Percentiles rank a stretch among this genome's conserved stretches.
Conservation (phyloP, 2,888 invertebrate species). For the Chesias legatella region DNA sequence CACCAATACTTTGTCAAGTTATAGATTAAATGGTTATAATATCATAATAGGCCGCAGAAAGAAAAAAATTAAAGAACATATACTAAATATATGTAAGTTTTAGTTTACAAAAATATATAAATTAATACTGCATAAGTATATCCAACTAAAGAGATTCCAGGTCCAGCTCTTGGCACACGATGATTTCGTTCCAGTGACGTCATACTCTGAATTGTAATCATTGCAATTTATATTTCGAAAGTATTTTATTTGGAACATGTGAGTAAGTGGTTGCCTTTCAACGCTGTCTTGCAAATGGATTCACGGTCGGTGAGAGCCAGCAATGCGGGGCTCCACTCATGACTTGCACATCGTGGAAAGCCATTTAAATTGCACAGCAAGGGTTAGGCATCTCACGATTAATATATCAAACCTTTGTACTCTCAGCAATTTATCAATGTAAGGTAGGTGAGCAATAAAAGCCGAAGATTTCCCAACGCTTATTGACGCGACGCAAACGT, state of each 20-base stretch:
- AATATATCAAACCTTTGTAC: constrained; percentile 22
- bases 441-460: constrained; percentile 7
- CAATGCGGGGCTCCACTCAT: constrained; percentile 40
- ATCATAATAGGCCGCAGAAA: too few relatives aligned
- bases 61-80: too few relatives aligned
- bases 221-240: constrained; percentile 16
- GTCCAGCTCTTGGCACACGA: constrained; percentile 2
- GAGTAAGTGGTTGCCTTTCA: constrained; percentile 40
- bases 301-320: constrained; percentile 40
- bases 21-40: too few relatives aligned
- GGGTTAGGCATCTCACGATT: constrained; percentile 18
- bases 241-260: constrained; percentile 13
- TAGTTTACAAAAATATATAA: too few relatives aligned
- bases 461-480: constrained; percentile 7
- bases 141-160: too few relatives aligned
- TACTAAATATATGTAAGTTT: too few relatives aligned
- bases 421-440: constrained; percentile 18
- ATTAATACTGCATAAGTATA: too few relatives aligned
- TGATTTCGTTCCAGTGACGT: constrained; percentile 28
- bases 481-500: constrained; percentile 3
- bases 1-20: too few relatives aligned
- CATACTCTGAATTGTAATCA: constrained; percentile 23
- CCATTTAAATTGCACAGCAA: constrained; percentile 29
- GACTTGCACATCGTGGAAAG: constrained; percentile 36
- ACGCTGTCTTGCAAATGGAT: constrained; percentile 47